phyloP scores from a whole-genome alignment of 2,888 invertebrate species.

The Sepiola atlantica region DNA sequence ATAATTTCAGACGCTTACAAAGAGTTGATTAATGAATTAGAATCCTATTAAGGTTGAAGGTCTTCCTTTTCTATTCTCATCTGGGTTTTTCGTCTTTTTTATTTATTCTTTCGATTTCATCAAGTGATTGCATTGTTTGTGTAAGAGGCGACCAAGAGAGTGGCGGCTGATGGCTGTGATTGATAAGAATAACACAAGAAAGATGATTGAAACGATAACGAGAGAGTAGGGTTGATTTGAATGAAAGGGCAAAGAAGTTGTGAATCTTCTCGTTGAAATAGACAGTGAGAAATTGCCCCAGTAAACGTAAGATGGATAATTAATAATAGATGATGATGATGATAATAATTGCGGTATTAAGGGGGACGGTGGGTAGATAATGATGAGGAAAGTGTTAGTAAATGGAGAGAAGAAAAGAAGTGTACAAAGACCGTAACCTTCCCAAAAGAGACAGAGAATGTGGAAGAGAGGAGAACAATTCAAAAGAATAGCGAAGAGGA shows the following conservation, averaged over 20 bases:
- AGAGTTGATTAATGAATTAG: neutral
- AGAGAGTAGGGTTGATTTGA: too few species aligned
- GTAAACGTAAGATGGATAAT: neutral
- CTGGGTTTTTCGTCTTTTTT: neutral
- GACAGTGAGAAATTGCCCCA: too few species aligned
- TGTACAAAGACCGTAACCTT: neutral
- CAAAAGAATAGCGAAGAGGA: neutral
- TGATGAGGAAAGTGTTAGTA: too few species aligned
- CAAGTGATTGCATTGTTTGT: neutral
- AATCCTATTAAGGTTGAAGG: neutral
- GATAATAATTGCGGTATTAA: neutral
- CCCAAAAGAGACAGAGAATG: neutral
- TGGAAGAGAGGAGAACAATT: neutral
- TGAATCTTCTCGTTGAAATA: too few species aligned
- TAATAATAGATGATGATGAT: neutral
- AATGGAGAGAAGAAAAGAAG: neutral
- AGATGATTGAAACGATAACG: too few species aligned
- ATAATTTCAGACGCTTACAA: neutral
- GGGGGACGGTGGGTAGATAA: neutral
- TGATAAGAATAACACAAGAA: neutral
- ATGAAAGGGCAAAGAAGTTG: too few species aligned
- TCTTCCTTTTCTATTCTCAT: neutral
- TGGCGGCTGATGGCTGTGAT: neutral
- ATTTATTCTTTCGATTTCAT: neutral
- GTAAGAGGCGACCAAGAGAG: neutral